A percentile compares a stretch with the other conserved stretches of the same genome.
These are phyloP conservation scores for Zeus faber DNA, from an alignment of 2,113 vertebrate species.

Conservation along the genomic window DNA sequence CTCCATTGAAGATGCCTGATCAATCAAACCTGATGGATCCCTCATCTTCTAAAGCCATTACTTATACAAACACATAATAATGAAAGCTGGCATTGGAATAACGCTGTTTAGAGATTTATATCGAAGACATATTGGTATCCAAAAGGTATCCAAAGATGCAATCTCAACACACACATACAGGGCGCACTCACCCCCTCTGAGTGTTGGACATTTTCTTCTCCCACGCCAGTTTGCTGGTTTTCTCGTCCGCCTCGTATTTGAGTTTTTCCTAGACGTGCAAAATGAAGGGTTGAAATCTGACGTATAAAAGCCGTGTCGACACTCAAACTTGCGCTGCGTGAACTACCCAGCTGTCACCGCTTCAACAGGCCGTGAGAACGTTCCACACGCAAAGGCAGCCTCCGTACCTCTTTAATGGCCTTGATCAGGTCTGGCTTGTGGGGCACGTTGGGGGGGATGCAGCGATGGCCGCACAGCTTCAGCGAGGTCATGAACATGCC, in stretches of 20 bases:
- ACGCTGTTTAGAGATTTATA: no score
- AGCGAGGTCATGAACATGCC: slow-evolving; percentile 84
- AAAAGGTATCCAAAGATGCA: no score
- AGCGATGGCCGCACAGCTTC: slow-evolving; percentile 87
- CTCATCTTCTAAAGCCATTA: no score
- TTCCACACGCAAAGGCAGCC: background rate
- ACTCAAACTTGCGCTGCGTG: no score
- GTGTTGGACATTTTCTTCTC: slow-evolving; percentile 89
- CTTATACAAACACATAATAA: no score
- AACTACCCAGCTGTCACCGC: background rate
- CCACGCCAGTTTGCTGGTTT: slow-evolving; percentile 86
- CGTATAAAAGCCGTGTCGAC: no score
- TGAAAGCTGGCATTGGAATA: no score
- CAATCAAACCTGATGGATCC: no score
- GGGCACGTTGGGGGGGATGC: slow-evolving; percentile 77
- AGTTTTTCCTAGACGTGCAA: slow-evolving; percentile 81
- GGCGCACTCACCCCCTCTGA: slow-evolving; percentile 86
- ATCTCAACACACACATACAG: no score
- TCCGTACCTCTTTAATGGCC: slow-evolving; percentile 84
- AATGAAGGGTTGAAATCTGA: background rate
- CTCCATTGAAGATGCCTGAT: no score
- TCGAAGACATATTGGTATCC: no score
- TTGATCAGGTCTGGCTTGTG: slow-evolving; percentile 86
- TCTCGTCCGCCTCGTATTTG: slow-evolving; percentile 88
- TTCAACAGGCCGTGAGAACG: no score